Conservation (phyloP, 2,113 vertebrate species). For the Pangasianodon hypophthalmus region DNA sequence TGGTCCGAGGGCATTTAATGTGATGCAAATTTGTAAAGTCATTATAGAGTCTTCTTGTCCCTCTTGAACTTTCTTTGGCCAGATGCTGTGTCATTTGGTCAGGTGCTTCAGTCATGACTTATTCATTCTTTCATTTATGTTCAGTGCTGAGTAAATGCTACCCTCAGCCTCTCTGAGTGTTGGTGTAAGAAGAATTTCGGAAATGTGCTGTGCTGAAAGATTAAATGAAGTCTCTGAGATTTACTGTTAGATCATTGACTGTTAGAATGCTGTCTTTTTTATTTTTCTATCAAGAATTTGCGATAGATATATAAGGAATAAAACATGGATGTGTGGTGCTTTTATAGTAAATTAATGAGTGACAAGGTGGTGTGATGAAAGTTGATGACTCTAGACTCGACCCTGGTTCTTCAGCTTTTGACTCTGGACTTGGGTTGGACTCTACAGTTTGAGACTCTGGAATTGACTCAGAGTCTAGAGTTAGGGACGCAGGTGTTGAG, state of each 20-base stretch:
- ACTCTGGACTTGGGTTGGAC: neutral
- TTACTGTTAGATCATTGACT: neutral
- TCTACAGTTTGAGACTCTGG: neutral
- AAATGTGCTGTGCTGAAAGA: slow-evolving; percentile 42
- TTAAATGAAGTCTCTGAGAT: neutral
- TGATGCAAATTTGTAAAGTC: slow-evolving; percentile 21
- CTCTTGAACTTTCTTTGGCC: slow-evolving; percentile 26
- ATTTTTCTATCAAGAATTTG: neutral
- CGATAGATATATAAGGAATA: neutral
- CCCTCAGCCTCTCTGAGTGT: slow-evolving; percentile 40
- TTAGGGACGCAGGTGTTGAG: neutral
- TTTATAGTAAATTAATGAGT: neutral
- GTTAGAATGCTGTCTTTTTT: neutral
- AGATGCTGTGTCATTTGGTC: slow-evolving; percentile 45
- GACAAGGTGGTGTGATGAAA: neutral
- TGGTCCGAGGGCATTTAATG: neutral
- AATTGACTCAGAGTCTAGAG: neutral
- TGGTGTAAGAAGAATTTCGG: slow-evolving; percentile 35
- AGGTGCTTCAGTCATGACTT: slow-evolving; percentile 58
- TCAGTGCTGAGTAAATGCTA: slow-evolving; percentile 50
- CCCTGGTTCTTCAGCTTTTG: neutral
- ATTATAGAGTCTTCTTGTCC: slow-evolving; percentile 35
- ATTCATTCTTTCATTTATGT: slow-evolving; percentile 60
- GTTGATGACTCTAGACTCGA: neutral
- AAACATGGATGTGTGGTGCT: neutral